A percentile compares a stretch with the other conserved stretches of the same genome.
These are phyloP conservation scores for Ceratitis capitata DNA, from an alignment of 1,140 invertebrate genomes.

Conservation along the genomic window DNA sequence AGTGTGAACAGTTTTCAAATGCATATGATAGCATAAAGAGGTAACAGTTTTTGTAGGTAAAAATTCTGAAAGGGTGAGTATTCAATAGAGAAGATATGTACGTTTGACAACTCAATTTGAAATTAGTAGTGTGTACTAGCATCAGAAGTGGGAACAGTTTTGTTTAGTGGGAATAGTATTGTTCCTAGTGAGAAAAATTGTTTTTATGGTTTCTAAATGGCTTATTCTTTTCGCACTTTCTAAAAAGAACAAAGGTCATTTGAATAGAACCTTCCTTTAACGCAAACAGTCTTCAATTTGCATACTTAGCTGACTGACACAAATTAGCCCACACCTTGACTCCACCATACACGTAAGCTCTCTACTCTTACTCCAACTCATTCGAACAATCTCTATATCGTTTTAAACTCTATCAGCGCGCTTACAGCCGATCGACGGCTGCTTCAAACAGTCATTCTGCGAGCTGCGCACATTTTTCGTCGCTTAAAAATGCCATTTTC, in stretches of 20 bases:
- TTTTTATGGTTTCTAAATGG: not conserved
- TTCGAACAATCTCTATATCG: not conserved
- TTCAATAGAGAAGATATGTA: no score
- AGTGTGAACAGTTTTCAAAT: not conserved
- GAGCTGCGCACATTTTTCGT: not conserved
- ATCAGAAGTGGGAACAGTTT: not conserved
- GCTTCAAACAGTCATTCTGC: not conserved
- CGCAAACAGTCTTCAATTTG: not conserved
- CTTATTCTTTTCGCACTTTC: not conserved
- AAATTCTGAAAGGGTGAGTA: no score
- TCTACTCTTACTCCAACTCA: not conserved
- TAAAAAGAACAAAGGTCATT: not conserved
- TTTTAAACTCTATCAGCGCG: not conserved
- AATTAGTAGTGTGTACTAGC: not conserved
- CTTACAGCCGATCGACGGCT: not conserved
- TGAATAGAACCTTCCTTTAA: not conserved
- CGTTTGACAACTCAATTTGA: no score
- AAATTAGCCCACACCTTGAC: not conserved
- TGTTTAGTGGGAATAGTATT: not conserved
- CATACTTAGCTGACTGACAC: not conserved
- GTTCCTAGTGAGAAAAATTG: not conserved
- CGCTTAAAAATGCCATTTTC: not conserved
- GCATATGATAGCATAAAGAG: not conserved
- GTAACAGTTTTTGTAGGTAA: not conserved
- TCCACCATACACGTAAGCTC: not conserved